Evolutionary conservation across 1,140 invertebrate genomes (phyloP).

Genomic region (Bradysia coprophila): DNA sequence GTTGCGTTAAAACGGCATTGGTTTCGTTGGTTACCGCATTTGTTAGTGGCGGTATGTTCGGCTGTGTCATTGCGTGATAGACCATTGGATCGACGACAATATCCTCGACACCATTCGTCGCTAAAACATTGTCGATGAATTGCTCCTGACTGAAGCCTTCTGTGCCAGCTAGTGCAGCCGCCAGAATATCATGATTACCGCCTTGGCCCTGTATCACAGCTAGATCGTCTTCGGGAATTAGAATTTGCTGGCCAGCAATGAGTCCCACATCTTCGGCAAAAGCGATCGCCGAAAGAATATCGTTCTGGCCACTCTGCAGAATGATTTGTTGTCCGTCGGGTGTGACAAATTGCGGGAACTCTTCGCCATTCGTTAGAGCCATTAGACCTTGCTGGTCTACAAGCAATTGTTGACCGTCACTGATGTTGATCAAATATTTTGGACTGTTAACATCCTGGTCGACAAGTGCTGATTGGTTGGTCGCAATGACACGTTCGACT

Average conservation of each 20-base stretch:
- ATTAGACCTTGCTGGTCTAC: constrained; percentile 12
- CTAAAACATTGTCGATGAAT: constrained; percentile 1
- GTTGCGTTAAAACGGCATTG: constrained; percentile 49
- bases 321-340: constrained; percentile 7
- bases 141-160: background rate
- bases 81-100: background rate
- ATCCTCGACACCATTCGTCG: background rate
- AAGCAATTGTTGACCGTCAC: constrained; percentile 14
- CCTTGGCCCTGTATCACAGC: constrained; percentile 15
- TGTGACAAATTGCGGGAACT: constrained; percentile 5
- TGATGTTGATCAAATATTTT: constrained; percentile 23
- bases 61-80: constrained; percentile 10
- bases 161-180: constrained; percentile 42
- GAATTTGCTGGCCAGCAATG: no score
- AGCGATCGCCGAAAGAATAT: constrained; percentile 7
- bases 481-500: no score
- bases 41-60: no score
- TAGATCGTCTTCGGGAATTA: constrained; percentile 1
- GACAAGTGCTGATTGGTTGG: no score
- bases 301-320: constrained; percentile 7
- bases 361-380: constrained; percentile 6
- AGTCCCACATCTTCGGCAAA: constrained; percentile 5
- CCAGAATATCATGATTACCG: constrained; percentile 48
- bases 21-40: constrained; percentile 32
- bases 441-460: constrained; percentile 1